Conservation (phyloP, 2,888 invertebrate species). For the Tenthredo distinguenda region DNA sequence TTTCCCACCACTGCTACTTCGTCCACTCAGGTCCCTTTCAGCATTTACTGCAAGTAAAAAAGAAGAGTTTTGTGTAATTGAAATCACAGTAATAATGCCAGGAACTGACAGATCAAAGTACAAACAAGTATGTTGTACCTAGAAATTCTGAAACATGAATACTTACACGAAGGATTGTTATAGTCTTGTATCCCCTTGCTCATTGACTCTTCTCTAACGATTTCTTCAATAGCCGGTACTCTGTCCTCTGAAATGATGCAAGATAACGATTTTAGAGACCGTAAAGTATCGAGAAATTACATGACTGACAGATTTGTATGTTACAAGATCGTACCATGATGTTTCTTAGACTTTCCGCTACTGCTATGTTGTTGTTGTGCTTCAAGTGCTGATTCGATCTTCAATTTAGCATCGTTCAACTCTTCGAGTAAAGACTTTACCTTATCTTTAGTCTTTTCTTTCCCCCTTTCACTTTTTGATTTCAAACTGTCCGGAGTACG, state of each 20-base stretch:
- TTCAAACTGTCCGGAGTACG: constrained; percentile 44
- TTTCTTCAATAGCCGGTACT: constrained; percentile 75
- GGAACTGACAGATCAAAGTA: not conserved
- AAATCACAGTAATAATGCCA: not conserved
- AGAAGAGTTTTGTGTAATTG: not conserved
- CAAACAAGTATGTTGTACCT: not conserved
- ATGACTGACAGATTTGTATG: constrained; percentile 61
- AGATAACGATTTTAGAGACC: not conserved
- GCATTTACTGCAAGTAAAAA: not conserved
- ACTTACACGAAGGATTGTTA: constrained; percentile 25
- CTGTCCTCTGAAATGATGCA: constrained; percentile 67
- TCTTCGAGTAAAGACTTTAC: constrained; percentile 58
- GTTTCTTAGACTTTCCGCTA: constrained; percentile 45
- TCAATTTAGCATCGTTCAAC: constrained; percentile 60
- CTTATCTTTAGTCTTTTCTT: constrained; percentile 57
- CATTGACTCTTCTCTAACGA: constrained; percentile 73
- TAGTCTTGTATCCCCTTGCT: constrained; percentile 64
- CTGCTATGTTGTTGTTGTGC: constrained; percentile 55
- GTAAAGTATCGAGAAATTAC: constrained; percentile 40
- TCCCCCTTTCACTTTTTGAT: constrained; percentile 55
- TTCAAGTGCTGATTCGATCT: constrained; percentile 60
- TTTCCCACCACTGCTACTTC: constrained; percentile 20
- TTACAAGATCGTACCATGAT: constrained; percentile 46
- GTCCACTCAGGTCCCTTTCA: constrained; percentile 22
- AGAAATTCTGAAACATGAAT: not conserved